Percentiles rank a stretch among this genome's conserved stretches.
Evolutionary conservation across 2,113 vertebrate species (phyloP).

Genomic region (Condylura cristata): DNA sequence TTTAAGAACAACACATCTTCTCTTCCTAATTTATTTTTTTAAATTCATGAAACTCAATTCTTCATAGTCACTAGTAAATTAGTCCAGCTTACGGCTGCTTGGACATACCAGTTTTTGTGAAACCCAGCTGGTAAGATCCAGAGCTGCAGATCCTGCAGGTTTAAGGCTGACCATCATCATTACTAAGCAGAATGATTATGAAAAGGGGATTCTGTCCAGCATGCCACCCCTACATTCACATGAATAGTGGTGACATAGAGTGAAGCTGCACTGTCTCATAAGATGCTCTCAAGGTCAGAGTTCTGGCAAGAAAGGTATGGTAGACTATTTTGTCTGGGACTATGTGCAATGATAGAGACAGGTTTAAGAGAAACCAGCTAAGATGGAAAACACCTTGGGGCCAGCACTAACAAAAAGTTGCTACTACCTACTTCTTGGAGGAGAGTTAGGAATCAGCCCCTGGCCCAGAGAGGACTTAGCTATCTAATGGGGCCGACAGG

Average conservation of each 20-base stretch:
- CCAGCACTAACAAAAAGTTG: background rate
- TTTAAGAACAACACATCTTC: background rate
- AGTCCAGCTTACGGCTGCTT: background rate
- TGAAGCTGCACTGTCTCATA: background rate
- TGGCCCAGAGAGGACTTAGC: background rate
- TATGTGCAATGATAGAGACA: background rate
- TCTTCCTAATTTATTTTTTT: background rate
- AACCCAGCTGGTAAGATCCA: background rate
- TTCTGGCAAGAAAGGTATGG: background rate
- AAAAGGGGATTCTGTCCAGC: background rate
- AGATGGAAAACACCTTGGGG: background rate
- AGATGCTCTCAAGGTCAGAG: background rate
- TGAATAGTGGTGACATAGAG: background rate
- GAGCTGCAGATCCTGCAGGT: background rate
- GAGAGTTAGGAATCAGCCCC: background rate
- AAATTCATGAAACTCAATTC: background rate
- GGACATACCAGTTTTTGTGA: background rate
- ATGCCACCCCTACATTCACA: background rate
- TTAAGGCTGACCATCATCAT: background rate
- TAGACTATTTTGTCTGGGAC: background rate
- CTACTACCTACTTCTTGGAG: background rate
- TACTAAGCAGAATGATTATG: background rate
- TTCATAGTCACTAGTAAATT: background rate
- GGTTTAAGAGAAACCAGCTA: background rate
- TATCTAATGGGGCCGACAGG: background rate